Base-by-base conservation (phyloP, 2,113 vertebrate species). In the Pseudorhombus dupliciocellatus region DNA sequence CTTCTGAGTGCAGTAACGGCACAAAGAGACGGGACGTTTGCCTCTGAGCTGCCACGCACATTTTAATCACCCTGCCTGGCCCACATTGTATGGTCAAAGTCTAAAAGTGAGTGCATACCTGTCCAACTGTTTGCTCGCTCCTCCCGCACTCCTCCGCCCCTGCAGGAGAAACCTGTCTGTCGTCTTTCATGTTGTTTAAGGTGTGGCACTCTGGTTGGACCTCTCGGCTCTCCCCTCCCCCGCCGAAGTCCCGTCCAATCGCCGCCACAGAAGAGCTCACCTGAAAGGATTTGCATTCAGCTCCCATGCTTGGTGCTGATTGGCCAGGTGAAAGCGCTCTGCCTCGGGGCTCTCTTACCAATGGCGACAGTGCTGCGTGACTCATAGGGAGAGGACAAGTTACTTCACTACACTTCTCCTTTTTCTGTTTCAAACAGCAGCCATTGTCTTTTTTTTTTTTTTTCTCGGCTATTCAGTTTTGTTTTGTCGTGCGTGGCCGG, bases 361-460 rank as follows among this genome's bases (percentile, higher is more conserved):
- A 91, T 94, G 92, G 91, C 83, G 87, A 85, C 80, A 75, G 78
- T 55, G 82, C 86, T 89, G 82, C 42, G 75, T 94, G 93, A 93
- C 89, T 94, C 93, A 94, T 75, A 90, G 91, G 90, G 89, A 93
- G 93, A 92, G 89, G 84, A 91, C 87, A 87, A 92, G 90, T 92
- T 90, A 84, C 92, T 91, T 86, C 90, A 87, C 84, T 85, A 77
- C 86, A 93, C 91, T 93, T 93, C 93, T 94, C 84, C 90, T 92
- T 93, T 91, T 92, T 91, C 73, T 88, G 84, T 83, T 92, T 87
- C 82, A 73, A 87, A 79, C 75, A 81, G 82, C 85, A 93, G 88
- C 88, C 79, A 90, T 92, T 90, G 75, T 80, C 42, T 70, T 66
- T 66, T 73, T 18, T n/a, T 9, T 4, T 65, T 71, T 20, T 16